Evolutionary conservation across 2,113 vertebrate species (phyloP).

Genomic region (Cryptotis parvus): DNA sequence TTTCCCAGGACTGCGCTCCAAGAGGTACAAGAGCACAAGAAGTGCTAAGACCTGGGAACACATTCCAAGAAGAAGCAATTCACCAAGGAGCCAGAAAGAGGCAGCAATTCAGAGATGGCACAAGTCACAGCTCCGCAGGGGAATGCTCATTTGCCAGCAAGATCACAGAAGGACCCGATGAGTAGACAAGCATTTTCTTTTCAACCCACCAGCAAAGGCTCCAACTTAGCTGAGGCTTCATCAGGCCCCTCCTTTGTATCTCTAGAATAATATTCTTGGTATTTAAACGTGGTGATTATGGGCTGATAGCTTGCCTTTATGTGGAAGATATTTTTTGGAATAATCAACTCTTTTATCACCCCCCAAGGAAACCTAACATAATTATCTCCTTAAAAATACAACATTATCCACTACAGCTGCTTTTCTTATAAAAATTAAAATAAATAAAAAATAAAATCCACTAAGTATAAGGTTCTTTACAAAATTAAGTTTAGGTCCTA

Average conservation of each 20-base stretch:
- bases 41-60: slow-evolving; percentile 59
- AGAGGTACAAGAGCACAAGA: slow-evolving; percentile 81
- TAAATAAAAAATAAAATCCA: no score
- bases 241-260: neutral
- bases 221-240: neutral
- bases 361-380: neutral
- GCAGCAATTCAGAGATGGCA: slow-evolving; percentile 92
- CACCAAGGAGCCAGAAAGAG: slow-evolving; percentile 92
- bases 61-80: slow-evolving; percentile 86
- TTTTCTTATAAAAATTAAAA: neutral
- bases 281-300: neutral
- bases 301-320: neutral
- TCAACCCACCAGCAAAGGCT: neutral
- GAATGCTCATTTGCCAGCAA: slow-evolving; percentile 91
- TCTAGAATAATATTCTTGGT: neutral
- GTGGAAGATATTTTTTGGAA: slow-evolving; percentile 17
- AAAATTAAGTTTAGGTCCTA: slow-evolving; percentile 27
- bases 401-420: neutral
- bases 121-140: slow-evolving; percentile 90
- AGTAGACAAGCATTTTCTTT: slow-evolving; percentile 62
- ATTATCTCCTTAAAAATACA: slow-evolving; percentile 11
- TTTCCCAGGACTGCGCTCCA: slow-evolving; percentile 79
- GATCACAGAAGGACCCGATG: slow-evolving; percentile 92
- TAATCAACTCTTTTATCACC: slow-evolving; percentile 4
- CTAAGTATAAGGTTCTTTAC: neutral